Evolutionary conservation across 2,797 vertebrate genomes (phyloP), one percentile per base, ranked within the genome.

Genomic region (Syngnathus rostellatus): DNA sequence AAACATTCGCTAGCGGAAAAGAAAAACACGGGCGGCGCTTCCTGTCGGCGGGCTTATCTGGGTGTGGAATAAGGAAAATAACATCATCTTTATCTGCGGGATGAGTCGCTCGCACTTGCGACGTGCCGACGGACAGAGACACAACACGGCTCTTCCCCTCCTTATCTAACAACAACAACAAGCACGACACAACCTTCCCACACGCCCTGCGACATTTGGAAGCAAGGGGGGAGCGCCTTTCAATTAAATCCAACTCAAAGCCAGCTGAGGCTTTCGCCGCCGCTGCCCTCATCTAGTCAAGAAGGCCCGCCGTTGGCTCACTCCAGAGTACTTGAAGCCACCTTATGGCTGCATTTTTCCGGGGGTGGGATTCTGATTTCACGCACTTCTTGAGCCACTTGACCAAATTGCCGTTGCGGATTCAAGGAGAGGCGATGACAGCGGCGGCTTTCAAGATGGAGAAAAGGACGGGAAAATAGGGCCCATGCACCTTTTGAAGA

Each of bases 61-160:
- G 61, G 10, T 53, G 68, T 77, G 73, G 81, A 38, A 87, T 83
- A 80, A 79, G 73, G 81, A 83, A 89, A 88, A 88, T 78, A 84
- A 81, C 75, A 79, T 63, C 63, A 80, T 65, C 51, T 65, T 53
- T 39, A 80, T 87, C 76, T 79, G 67, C 59, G 68, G 63, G 76
- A 77, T 75, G 77, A 83, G 69, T 82, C 83, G 74, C 68, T 82
- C 83, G 74, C 68, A 2, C 62, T 37, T 71, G 64, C 65, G 88
- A 90, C 87, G 86, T 81, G 64, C 48, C 69, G 68, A 65, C 70
- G 70, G 68, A 65, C 70, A 79, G 73, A 87, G 83, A 87, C 87
- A 85, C 78, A 89, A 90, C 87, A 89, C 81, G 46, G 69, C 75
- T 73, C 69, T 67, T 75, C 68, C 61, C 67, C 17, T 72, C 77